Conservation (phyloP, 2,113 vertebrate genomes). For the Himantopus leucocephalus region DNA sequence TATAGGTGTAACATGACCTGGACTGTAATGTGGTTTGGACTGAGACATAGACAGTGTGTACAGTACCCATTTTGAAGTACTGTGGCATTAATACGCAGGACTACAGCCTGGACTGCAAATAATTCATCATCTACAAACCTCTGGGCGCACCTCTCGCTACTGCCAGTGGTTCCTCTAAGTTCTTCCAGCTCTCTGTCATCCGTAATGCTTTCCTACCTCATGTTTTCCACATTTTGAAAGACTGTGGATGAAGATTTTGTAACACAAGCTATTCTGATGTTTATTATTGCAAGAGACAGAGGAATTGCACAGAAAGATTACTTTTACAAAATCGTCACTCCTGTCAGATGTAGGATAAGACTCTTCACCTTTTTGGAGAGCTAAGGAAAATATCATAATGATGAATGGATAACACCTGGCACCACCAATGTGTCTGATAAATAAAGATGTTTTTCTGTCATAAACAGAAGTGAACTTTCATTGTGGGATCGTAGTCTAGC, state of each 20-base stretch:
- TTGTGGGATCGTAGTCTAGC: not conserved
- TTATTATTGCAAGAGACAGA: conserved; percentile 2
- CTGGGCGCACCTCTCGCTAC: not conserved
- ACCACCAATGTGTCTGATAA: not conserved
- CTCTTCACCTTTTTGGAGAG: not conserved
- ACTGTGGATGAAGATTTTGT: not conserved
- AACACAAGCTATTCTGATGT: not conserved
- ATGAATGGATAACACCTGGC: not conserved
- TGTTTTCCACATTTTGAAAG: not conserved
- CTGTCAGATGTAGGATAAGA: not conserved
- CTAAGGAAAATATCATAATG: not conserved
- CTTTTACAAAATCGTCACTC: not conserved
- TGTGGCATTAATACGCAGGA: not conserved
- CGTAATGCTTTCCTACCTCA: not conserved
- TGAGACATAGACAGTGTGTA: not conserved
- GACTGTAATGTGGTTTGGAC: not conserved
- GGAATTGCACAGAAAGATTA: not conserved
- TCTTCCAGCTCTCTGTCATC: not conserved
- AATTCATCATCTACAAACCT: not conserved
- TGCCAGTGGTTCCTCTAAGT: not conserved
- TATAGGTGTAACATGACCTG: not conserved
- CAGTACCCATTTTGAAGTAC: not conserved
- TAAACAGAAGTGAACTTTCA: not conserved
- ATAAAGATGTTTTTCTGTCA: not conserved
- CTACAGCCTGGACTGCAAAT: not conserved